Evolutionary conservation across 2,888 invertebrate species (phyloP), one percentile per base, ranked within the genome.

Genomic region (Coronaproctus castanopsis): DNA sequence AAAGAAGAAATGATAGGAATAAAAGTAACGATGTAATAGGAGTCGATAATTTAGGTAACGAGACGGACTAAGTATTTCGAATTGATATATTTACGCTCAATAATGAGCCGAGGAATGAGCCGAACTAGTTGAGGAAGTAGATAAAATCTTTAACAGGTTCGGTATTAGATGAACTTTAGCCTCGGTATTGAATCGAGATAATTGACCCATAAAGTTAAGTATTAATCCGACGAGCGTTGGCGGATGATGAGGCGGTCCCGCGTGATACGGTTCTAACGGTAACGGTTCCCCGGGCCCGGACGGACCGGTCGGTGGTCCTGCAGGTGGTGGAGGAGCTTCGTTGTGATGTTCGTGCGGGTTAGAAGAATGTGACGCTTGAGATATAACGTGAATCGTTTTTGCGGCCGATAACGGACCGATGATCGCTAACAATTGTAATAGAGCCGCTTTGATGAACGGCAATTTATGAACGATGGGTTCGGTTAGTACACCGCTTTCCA

Each of bases 381-480:
- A 55, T n/a, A 56, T 56, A 1, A 59, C 52, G 22, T 59, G 59
- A 10, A 59, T 52, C 2, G 55, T 55, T 14, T 59, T 59, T 19
- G 55, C 52, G 48, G 59, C 59, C 10, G 59, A 59, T 18, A 59
- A 56, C 3, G 59, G 55, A 20, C 59, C 59, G 10, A 59, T 56
- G 14, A 59, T 56, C 36, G 59, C 59, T 21, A 59, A 52, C 56
- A 59, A 52, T 22, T 55, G 59, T n/a, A 59, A 55, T 8, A 59
- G 51, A 1, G 59, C 59, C 2, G 55, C 55, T 52, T 59, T 59
- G 56, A 55, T 55, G 49, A 59, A 59, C 3, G 55, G 55, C 51
- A 59, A 36, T 22, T 59, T 59, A 22, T 59, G 59, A 2, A 59
- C 55, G 55, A 59, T 59, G n/a, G 59, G 59, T 36, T 59, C 59